Base-by-base conservation (phyloP, 2,888 invertebrate genomes). In the Drosophila pullipes region DNA sequence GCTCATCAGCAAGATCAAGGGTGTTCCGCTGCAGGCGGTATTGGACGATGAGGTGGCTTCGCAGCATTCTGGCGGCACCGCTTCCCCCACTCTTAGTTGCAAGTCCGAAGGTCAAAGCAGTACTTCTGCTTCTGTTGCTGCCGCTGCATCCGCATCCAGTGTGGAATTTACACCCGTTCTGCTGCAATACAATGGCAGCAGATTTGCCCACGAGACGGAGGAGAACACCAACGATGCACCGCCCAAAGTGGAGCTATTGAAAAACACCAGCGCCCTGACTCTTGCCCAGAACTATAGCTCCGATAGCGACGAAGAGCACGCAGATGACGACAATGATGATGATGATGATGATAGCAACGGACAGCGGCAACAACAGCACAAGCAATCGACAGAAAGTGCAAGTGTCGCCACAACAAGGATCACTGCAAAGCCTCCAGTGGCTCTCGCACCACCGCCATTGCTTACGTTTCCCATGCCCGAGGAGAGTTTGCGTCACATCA, bases 1-100 rank as follows among this genome's bases (percentile, higher is more conserved):
- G 95, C 94, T 98, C 79, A 97, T 98, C 53, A 97, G 96, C 87
- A 96, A 97, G 93, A 97, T 98, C 89, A 96, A 97, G 72, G 97
- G 97, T 39, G 95, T 95, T n/a, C 93, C 94, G 28, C 74, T 93
- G 18, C 92, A 93, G 25, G 65, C 89, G 5, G 84, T 88, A 13
- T 76, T 91, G 54, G 91, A 92, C 44, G 91, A 92, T n/a, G 85
- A 90, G 28, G 71, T 39, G 13, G 65, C 77, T 55, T 87, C 83
- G 0, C 90, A 89, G 65, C 82, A 85, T 72, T 89, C 89, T 28
- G 66, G 52, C 3, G 82, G 83, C 54, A 90, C 83, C 2, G 77
- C 74, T 41, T 89, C 92, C 6, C 91, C 91, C 0, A 86, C 84
- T 16, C 66, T 70, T 30, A 82, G 80, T 73, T 74, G 69, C 44